Evolutionary conservation across 2,888 invertebrate species (phyloP), one percentile per base, ranked within the genome.

Genomic region (Aethes cnicana): DNA sequence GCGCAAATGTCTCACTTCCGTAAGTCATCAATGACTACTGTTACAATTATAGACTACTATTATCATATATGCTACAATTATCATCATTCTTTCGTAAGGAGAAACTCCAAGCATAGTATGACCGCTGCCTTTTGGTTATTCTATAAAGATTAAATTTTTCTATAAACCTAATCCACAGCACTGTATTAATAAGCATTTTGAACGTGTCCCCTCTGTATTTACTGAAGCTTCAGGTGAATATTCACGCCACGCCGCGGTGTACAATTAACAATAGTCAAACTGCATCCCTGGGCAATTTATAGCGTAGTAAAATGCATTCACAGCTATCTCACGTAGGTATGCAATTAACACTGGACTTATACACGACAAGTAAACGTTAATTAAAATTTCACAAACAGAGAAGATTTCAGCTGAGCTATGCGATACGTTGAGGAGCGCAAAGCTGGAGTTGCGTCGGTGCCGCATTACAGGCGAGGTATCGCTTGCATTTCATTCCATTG

Each of bases 341-440:
- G 43, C 43, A 44, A 50, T 50, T 37, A 50, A 37, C 43, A 37
- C 28, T 20, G 12, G 30, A 37, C 42, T 36, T 12, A 35, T 25
- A 42, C 30, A 42, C 35, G 35, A 42, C 42, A 49, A 35, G 35
- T 37, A 32, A 50, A 43, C 43, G 44, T 43, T 43, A 28, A 43
- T 43, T 50, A 44, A 37, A 37, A 50, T 36, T 50, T 26, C 21
- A 43, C 43, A 49, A 1, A 17, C 11, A 14, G 9, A n/a, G 8
- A 37, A 43, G 43, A 50, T 32, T 41, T 18, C 23, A 26, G 41
- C 9, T 9, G 33, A 18, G 23, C 11, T 5, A 46, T 33, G 18
- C 28, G n/a, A 32, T 48, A n/a, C n/a, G 18, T 11, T 30, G 35
- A 36, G 28, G 30, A 20, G 20, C 9, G 43, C 17, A 18, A 32